Conservation (phyloP, 2,113 vertebrate genomes). For the Sigmodon hispidus region DNA sequence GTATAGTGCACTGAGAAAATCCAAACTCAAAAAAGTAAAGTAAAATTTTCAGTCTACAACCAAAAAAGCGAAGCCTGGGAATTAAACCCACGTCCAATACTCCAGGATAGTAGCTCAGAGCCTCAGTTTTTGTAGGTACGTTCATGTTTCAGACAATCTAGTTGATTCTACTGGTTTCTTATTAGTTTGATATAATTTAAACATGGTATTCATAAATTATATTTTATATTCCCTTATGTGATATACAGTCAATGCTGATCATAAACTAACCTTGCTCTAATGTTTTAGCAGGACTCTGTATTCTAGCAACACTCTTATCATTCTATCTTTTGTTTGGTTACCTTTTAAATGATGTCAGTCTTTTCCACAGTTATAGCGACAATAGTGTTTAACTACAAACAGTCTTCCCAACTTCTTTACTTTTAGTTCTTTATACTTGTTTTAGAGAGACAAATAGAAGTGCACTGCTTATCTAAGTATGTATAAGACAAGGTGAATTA, state of each 20-base stretch:
- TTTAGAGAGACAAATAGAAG: neutral
- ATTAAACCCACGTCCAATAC: neutral
- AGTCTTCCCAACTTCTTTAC: neutral
- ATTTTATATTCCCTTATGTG: neutral
- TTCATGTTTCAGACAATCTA: neutral
- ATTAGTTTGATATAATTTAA: constrained; percentile 39
- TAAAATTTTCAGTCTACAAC: constrained; percentile 24
- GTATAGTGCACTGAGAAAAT: constrained; percentile 49
- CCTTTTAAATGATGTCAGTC: neutral
- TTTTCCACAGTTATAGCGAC: neutral
- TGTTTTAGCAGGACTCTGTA: neutral
- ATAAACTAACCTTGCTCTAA: neutral
- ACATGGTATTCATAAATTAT: constrained; percentile 2
- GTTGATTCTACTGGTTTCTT: constrained; percentile 30
- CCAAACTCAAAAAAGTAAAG: constrained; percentile 9
- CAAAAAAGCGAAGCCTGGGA: constrained; percentile 28
- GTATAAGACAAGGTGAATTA: neutral
- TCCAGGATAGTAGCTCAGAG: neutral
- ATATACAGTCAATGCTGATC: neutral
- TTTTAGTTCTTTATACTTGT: neutral
- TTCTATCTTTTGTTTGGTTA: neutral
- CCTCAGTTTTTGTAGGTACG: neutral
- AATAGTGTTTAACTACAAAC: neutral
- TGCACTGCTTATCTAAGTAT: neutral
- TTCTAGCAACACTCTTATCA: neutral